A percentile compares a stretch with the other conserved stretches of the same genome.
These are phyloP conservation scores for Nomada goodeniana DNA, from an alignment of 2,888 invertebrate genomes.

Conservation along the genomic window DNA sequence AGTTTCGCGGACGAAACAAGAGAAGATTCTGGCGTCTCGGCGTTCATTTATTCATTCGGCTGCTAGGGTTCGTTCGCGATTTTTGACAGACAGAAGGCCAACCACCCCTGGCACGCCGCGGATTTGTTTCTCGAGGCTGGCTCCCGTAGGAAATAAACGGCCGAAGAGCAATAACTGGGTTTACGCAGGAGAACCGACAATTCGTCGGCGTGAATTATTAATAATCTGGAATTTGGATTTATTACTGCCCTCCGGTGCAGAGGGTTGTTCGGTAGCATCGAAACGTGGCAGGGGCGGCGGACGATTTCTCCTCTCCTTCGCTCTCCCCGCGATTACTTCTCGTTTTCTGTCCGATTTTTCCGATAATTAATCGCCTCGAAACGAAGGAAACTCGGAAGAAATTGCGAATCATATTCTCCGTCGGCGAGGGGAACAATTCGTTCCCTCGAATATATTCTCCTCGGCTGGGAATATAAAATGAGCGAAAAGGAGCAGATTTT, in stretches of 20 bases:
- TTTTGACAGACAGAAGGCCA: conserved; percentile 64
- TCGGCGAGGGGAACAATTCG: neutral
- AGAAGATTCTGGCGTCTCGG: neutral
- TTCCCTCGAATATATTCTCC: neutral
- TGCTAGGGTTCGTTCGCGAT: conserved; percentile 52
- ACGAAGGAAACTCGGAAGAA: conserved; percentile 6
- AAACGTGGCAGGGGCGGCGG: conserved; percentile 5
- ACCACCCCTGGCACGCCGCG: conserved; percentile 34
- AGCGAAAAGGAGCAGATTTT: no score
- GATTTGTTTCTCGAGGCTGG: conserved; percentile 45
- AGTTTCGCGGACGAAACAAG: neutral
- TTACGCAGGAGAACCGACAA: conserved; percentile 62
- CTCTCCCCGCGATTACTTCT: conserved; percentile 2
- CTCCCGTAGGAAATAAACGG: conserved; percentile 69
- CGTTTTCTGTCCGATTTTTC: neutral
- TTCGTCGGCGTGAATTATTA: conserved; percentile 66
- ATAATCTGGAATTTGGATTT: conserved; percentile 64
- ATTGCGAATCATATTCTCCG: conserved; percentile 1
- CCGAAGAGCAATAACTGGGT: conserved; percentile 61
- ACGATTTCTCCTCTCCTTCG: conserved; percentile 15
- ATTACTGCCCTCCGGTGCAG: conserved; percentile 39
- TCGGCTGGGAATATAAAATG: no score
- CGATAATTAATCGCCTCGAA: conserved; percentile 33
- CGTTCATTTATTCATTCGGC: conserved; percentile 62
- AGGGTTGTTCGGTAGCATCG: conserved; percentile 15